Evolutionary conservation across 2,113 vertebrate species (phyloP), one percentile per base, ranked within the genome.

Genomic region (Hydrochoerus hydrochaeris): DNA sequence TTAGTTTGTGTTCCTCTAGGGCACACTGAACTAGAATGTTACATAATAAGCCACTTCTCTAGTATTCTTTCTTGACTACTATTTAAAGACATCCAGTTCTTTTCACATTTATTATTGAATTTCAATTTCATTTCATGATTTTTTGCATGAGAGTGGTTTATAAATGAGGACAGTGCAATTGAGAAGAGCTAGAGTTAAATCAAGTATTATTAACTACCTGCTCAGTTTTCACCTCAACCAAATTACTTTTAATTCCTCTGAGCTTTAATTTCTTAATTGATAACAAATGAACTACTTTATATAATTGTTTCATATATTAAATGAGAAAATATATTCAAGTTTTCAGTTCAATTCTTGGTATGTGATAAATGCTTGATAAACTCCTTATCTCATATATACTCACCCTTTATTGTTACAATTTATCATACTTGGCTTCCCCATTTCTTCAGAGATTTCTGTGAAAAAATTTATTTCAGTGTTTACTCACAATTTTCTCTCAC

Each of bases 1-100:
- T 58, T 87, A 82, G 91, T 82, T 91, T 75, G 54, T 73, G 4
- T 87, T 85, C 91, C 41, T 86, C 41, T 82, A 67, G 75, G 69
- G 75, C 67, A 77, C 32, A 58, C 3, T 91, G 58, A 35, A 41
- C 57, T 91, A 35, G 46, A 58, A 67, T 91, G 83, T 83, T 52
- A 84, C 81, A 65, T 58, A 81, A 87, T 44, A 91, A 75, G 5
- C 4, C 11, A 75, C 35, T 91, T 84, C 35, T 77, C 24, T 52
- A 88, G 3, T 84, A 60, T 32, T 77, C 28, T 52, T 83, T 63
- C 16, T 54, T 83, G 9, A 38, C 3, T 30, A 82, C 5, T 49
- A 2, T 67, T 91, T 83, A 60, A 94, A 24, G 38, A 75, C 32
- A 52, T 77, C 28, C 78, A 83, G 32, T 11, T 88, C 22, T 22